Conservation (phyloP, 2,797 vertebrate genomes). For the Leontocebus nigricollis region DNA sequence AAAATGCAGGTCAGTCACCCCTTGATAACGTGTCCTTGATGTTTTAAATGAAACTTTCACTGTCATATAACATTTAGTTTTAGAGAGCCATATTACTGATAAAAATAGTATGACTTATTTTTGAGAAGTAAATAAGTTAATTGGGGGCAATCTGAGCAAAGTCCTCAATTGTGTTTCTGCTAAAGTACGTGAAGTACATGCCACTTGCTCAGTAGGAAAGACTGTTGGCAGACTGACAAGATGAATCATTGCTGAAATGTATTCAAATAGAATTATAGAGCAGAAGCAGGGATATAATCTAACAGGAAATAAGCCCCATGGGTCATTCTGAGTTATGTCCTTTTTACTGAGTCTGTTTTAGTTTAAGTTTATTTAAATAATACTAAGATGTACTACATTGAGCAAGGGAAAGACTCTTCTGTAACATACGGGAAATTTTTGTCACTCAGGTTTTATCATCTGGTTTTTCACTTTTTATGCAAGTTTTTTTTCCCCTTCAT, state of each 20-base stretch:
- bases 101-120: neutral
- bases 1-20: neutral
- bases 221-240: constrained; percentile 58
- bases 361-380: constrained; percentile 69
- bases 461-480: constrained; percentile 64
- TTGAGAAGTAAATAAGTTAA: constrained; percentile 2
- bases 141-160: neutral
- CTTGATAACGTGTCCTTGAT: neutral
- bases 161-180: constrained; percentile 13
- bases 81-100: neutral
- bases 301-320: constrained; percentile 65
- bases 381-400: constrained; percentile 50
- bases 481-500: constrained; percentile 15
- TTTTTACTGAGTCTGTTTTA: constrained; percentile 46
- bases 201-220: constrained; percentile 22
- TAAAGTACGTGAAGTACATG: constrained; percentile 63
- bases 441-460: constrained; percentile 42
- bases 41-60: constrained; percentile 26
- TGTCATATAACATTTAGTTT: neutral
- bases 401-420: constrained; percentile 57
- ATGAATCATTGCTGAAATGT: constrained; percentile 66
- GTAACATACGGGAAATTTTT: constrained; percentile 61
- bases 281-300: neutral
- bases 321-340: constrained; percentile 65
- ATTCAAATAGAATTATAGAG: constrained; percentile 55